Evolutionary conservation across 2,113 vertebrate genomes (phyloP), one percentile per base, ranked within the genome.

Genomic region (Pyxicephalus adspersus): DNA sequence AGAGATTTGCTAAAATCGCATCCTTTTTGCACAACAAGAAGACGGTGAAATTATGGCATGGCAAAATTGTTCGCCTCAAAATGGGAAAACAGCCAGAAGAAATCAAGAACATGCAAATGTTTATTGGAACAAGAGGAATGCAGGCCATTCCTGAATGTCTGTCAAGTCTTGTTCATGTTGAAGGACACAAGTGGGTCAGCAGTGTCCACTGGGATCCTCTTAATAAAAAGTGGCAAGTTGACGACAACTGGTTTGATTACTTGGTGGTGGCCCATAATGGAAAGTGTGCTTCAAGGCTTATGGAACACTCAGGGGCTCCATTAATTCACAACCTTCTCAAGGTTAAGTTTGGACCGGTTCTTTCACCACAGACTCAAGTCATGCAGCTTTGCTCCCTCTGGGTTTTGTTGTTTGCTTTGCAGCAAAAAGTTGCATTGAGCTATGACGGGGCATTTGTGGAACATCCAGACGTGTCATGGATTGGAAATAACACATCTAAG

Each of bases 321-420:
- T 13, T 65, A 66, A 78, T 79, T 8, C 67, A 65, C 20, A 31
- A 73, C 29, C 51, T 85, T 17, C 52, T 77, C 29, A 63, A 83
- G 55, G 51, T 16, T 17, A 81, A 0, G 0, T 22, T 18, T 63
- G 50, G 64, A 15, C 15, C 75, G n/a, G 3, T 0, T 0, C 25
- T n/a, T 6, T 28, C 22, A 0, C 54, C 15, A 1, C 1, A 3
- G 16, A 34, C 19, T 64, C 28, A 5, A 3, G 31, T 45, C 20
- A 58, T 76, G 8, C 51, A 71, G 38, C n/a, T 68, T 13, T 71
- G 0, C 58, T 83, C 75, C 34, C 38, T 57, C 11, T 17, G 65
- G 15, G 22, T 78, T 1, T 61, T 76, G 0, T 8, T 67, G 6
- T 65, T 81, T 0, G 0, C 3, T 2, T 4, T 85, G 26, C 38